Percentiles rank a stretch among this genome's conserved stretches.
Conservation (phyloP, 2,797 vertebrate species). For the Paramormyrops hopkinsi region DNA sequence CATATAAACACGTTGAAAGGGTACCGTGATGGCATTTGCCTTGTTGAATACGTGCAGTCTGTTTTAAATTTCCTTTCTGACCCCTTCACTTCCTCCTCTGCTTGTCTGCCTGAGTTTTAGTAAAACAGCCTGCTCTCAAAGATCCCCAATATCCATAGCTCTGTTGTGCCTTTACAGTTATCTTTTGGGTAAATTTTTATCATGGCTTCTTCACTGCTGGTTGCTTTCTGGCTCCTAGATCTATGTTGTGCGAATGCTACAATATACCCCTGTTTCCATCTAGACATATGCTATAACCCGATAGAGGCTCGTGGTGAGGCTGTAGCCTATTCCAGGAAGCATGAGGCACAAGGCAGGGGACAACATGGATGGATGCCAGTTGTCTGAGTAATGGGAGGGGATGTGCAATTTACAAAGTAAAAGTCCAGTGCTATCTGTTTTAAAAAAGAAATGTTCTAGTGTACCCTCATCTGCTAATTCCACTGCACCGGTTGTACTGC, state of each 20-base stretch:
- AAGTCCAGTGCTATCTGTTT: not conserved
- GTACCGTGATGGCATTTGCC: not conserved
- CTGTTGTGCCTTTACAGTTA: not conserved
- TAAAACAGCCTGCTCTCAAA: not conserved
- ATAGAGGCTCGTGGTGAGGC: not conserved
- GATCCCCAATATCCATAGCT: not conserved
- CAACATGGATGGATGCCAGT: not conserved
- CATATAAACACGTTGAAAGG: not conserved
- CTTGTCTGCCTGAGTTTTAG: not conserved
- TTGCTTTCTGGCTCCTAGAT: not conserved
- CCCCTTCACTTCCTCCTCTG: not conserved
- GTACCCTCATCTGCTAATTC: not conserved
- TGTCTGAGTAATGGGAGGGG: not conserved
- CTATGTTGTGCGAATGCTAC: not conserved
- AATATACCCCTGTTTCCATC: not conserved
- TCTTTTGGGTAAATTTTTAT: not conserved
- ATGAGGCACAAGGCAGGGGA: not conserved
- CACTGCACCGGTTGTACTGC: not conserved
- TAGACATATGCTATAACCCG: not conserved
- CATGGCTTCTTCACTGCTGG: not conserved
- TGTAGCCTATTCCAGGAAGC: not conserved
- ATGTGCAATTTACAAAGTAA: not conserved
- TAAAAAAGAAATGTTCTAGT: not conserved
- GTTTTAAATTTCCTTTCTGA: constrained; percentile 47
- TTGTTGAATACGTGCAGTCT: constrained; percentile 37